A percentile compares a stretch with the other conserved stretches of the same genome.
phyloP scores from a whole-genome alignment of 2,888 invertebrate species.

The Machimus rusticus region DNA sequence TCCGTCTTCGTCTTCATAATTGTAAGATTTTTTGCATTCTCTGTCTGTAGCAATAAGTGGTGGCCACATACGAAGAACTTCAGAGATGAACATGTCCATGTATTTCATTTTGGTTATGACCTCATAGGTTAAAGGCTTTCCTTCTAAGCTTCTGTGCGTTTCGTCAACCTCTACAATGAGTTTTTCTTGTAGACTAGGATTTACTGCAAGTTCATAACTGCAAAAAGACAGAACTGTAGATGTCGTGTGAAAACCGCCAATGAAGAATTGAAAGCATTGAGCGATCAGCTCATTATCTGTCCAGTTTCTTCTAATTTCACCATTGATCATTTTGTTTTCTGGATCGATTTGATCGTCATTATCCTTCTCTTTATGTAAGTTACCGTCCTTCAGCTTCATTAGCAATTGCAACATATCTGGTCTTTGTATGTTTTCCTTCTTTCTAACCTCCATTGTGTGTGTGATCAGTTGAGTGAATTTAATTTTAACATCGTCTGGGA shows the following conservation, averaged over 20 bases:
- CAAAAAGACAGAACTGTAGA: slow-evolving; percentile 64
- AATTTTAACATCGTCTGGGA: slow-evolving; percentile 54
- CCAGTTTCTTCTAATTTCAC: slow-evolving; percentile 53
- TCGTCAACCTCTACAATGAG: slow-evolving; percentile 67
- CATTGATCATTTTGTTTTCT: background rate
- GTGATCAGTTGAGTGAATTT: slow-evolving; percentile 63
- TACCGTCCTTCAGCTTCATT: slow-evolving; percentile 52
- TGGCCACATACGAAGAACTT: slow-evolving; percentile 67
- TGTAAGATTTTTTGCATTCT: slow-evolving; percentile 66
- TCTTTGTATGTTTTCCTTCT: slow-evolving; percentile 63
- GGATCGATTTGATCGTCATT: background rate
- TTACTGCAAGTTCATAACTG: slow-evolving; percentile 68
- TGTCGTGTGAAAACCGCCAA: slow-evolving; percentile 69
- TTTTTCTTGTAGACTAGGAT: slow-evolving; percentile 67
- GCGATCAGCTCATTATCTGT: slow-evolving; percentile 67
- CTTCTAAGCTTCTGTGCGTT: slow-evolving; percentile 59
- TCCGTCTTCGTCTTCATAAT: slow-evolving; percentile 52
- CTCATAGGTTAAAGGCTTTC: slow-evolving; percentile 66
- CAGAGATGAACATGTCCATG: slow-evolving; percentile 67
- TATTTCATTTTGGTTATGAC: slow-evolving; percentile 68
- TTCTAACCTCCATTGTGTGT: slow-evolving; percentile 63
- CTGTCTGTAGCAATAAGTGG: slow-evolving; percentile 64
- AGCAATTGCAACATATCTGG: slow-evolving; percentile 68
- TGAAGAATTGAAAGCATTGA: slow-evolving; percentile 67
- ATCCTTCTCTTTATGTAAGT: slow-evolving; percentile 55